Evolutionary conservation across 2,888 invertebrate genomes (phyloP).

Genomic region (Protodeltote pygarga): DNA sequence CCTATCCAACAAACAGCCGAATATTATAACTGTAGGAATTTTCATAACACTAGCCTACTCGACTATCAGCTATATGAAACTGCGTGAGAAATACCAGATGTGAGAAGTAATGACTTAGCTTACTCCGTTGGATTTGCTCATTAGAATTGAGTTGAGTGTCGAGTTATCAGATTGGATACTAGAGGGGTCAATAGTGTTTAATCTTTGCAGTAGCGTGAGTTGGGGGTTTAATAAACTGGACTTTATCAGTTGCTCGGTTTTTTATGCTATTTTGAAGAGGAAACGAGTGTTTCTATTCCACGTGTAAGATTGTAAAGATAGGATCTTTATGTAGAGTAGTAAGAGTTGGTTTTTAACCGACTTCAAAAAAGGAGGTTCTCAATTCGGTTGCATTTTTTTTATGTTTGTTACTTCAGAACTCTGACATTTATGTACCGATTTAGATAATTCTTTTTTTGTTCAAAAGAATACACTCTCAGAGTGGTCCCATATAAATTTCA

Average conservation of each 20-base stretch:
- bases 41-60: constrained; percentile 69
- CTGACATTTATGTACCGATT: too few species aligned
- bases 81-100: constrained; percentile 75
- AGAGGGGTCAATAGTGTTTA: constrained; percentile 62
- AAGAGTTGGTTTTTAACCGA: too few species aligned
- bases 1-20: constrained; percentile 25
- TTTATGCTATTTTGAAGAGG: constrained; percentile 1
- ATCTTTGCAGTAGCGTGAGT: constrained; percentile 54
- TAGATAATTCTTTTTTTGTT: too few species aligned
- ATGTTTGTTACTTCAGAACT: too few species aligned
- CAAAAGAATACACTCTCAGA: too few species aligned
- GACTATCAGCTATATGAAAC: constrained; percentile 71
- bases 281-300: not conserved
- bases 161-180: constrained; percentile 68
- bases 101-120: constrained; percentile 65
- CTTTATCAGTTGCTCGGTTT: constrained; percentile 26
- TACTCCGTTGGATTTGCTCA: constrained; percentile 78
- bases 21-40: constrained; percentile 73
- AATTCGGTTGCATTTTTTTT: too few species aligned
- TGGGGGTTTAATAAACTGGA: constrained; percentile 33
- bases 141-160: constrained; percentile 73
- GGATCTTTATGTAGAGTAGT: too few species aligned
- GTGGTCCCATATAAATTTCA: too few species aligned
- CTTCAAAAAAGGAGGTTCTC: too few species aligned
- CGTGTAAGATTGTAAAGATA: too few species aligned